Base-by-base conservation (phyloP, 1,140 invertebrate species). In the Melitaea cinxia region DNA sequence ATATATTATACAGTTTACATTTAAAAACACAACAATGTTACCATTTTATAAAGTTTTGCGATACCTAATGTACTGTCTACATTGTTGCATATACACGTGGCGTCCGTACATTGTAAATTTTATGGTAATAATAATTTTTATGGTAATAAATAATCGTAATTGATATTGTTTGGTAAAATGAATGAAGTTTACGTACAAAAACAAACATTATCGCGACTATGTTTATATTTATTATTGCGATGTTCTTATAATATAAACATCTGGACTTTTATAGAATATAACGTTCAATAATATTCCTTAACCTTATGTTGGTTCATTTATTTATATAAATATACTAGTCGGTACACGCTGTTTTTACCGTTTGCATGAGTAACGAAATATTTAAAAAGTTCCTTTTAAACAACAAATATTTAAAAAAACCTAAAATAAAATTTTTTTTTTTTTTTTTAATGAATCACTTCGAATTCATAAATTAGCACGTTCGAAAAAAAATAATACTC, bases 161-260 rank as follows among this genome's bases (percentile, higher is more conserved):
- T 28, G 23, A 47, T 21, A 42, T 52, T 62, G 50, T 62, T 62
- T 54, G 37, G 17, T 30, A 17, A 61, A 53, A 42, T 62, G 52
- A 62, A 62, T 62, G 50, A 21, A 45, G 49, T 26, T 53, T 42
- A 62, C 52, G 52, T 54, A 62, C 19, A 17, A 15, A 28, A 62
- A 62, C 52, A 62, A 35, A 35, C 37, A 21, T 62, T 62, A 62
- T 62, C 59, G 19, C 2, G 24, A 2, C 15, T 14, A 45, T 62
- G 50, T 62, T 62, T 62, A 62, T 39, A 55, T 45, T 62, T 54
- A 47, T 62, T 7, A 47, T 47, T 47, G 42, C 42, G 42, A 21
- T 23, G 42, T 23, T 47, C 23, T 14, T 12, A 47, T 23, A 12
- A 4, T 47, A 47, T 23, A 23, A 47, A 17, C 15, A 47, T 42